Conservation (phyloP, 2,797 vertebrate genomes). For the Molossus molossus region DNA sequence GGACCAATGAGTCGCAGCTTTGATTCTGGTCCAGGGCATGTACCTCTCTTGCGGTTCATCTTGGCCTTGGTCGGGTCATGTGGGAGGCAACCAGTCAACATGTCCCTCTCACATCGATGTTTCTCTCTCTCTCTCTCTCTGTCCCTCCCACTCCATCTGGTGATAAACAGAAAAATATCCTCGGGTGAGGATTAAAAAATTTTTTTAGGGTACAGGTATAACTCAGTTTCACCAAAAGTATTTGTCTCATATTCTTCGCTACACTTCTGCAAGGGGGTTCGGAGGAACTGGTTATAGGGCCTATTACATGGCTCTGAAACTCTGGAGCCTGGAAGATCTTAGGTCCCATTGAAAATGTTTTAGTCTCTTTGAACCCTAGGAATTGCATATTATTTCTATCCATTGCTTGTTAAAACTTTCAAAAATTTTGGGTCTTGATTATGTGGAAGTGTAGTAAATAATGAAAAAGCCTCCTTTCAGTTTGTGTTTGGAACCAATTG, state of each 20-base stretch:
- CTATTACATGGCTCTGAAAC: neutral
- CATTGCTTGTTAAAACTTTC: neutral
- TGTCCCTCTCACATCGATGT: too few relatives aligned
- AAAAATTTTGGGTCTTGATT: neutral
- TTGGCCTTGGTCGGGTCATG: too few relatives aligned
- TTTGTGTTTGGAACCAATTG: neutral
- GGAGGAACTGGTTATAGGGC: too few relatives aligned
- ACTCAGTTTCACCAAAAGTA: neutral
- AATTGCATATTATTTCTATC: neutral
- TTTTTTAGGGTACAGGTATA: too few relatives aligned
- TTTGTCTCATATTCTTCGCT: neutral
- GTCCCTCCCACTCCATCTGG: too few relatives aligned
- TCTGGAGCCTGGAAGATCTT: neutral
- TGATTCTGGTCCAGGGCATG: too few relatives aligned
- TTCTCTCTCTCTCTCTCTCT: too few relatives aligned
- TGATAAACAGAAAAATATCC: too few relatives aligned
- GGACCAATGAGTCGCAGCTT: too few relatives aligned
- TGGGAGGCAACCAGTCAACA: too few relatives aligned
- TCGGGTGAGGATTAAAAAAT: too few relatives aligned
- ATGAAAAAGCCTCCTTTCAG: neutral
- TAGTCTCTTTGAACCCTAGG: neutral
- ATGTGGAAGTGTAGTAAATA: slow-evolving; percentile 1
- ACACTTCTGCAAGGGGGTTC: neutral
- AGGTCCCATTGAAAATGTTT: neutral
- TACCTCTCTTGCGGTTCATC: too few relatives aligned